These are phyloP conservation scores for Atlantisia rogersi DNA, from an alignment of 2,113 vertebrate species.

Conservation along the genomic window DNA sequence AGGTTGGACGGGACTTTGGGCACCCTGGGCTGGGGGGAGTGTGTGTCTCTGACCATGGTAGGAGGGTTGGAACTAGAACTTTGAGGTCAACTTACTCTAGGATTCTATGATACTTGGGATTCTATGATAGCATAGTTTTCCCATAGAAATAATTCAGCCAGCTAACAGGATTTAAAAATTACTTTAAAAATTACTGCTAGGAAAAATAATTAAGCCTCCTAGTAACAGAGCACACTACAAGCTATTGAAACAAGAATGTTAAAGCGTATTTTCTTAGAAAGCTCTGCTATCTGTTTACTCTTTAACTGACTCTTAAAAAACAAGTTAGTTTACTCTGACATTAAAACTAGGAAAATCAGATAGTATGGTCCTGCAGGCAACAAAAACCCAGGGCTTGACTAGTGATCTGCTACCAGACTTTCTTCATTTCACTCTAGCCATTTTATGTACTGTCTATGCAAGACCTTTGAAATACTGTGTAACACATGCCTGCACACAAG, in stretches of 20 bases:
- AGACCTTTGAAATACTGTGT: neutral
- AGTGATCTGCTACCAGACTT: neutral
- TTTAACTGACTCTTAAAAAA: neutral
- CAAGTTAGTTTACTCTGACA: neutral
- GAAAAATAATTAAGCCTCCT: neutral
- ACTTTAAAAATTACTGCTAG: neutral
- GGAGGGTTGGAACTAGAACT: no score
- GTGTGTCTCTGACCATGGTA: no score
- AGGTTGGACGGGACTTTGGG: no score
- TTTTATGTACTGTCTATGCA: no score
- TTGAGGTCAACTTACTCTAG: no score
- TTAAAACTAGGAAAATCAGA: neutral
- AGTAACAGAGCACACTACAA: neutral
- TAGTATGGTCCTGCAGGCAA: neutral
- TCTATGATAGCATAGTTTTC: neutral
- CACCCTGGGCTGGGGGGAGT: no score
- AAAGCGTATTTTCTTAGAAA: neutral
- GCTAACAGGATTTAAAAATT: neutral
- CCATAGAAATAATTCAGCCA: neutral
- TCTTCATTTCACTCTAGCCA: rapidly evolving
- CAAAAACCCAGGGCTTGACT: neutral
- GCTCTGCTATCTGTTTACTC: neutral
- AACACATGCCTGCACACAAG: neutral
- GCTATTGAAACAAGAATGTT: rapidly evolving
- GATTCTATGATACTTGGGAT: no score